Base-by-base conservation (phyloP, 2,888 invertebrate genomes). In the Melangyna quadrimaculata region DNA sequence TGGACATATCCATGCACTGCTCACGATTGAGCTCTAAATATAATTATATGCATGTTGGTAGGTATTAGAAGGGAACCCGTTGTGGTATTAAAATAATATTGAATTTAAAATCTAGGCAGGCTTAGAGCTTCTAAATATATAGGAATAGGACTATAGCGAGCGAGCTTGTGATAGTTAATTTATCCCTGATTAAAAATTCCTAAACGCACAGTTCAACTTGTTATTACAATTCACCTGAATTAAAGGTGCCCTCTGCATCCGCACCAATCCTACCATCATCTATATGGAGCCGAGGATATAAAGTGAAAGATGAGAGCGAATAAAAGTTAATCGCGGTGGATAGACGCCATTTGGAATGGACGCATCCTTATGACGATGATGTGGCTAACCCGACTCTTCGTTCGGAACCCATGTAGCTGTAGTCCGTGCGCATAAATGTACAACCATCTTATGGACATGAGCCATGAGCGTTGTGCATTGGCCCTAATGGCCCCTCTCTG, bases 141-240 rank as follows among this genome's bases (percentile, higher is more conserved):
- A 51, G n/a, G n/a, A 10, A 55, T 35, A 63, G 45, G 14, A 10
- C n/a, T 24, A 8, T 61, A 53, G 37, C n/a, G n/a, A 9, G 32
- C n/a, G 67, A 22, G 55, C 69, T 61, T 43, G 79, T 55, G 78
- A 72, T 72, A 77, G 79, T 48, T 77, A 86, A 86, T 86, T 86
- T 86, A 86, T 86, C 69, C 77, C 70, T 81, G 86, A 86, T 86
- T 86, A 78, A 73, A 81, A 86, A 80, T 86, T 81, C 77, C 77
- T 73, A 61, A 63, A 70, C 57, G 77, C 77, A 65, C 65, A 59
- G 57, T 67, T 71, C 70, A 84, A 75, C 17, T 51, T 78, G 80
- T 86, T 80, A 86, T 86, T 86, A 81, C 77, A 81, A 81, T 86
- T 81, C 73, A 81, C 65, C 73, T 78, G 86, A 86, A 73, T 77